phyloP scores from a whole-genome alignment of 1,140 invertebrate species.

The Eulimnadia texana region DNA sequence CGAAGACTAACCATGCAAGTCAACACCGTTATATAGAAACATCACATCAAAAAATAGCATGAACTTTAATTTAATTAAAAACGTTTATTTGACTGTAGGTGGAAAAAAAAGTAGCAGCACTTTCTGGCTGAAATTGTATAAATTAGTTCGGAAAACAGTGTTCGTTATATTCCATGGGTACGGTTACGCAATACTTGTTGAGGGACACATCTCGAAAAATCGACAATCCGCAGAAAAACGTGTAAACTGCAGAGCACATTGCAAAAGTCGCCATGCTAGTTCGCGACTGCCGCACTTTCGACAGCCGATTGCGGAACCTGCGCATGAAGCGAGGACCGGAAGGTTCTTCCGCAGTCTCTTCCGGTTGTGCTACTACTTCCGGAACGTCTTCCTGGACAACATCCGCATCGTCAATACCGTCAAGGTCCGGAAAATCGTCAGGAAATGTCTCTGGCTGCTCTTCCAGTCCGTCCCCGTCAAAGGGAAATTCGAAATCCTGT shows the following conservation, averaged over 20 bases:
- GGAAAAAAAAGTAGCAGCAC: too few relatives aligned
- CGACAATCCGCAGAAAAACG: not conserved
- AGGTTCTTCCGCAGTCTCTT: not conserved
- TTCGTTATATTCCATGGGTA: not conserved
- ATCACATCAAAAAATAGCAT: too few relatives aligned
- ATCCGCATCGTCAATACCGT: not conserved
- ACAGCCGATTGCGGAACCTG: not conserved
- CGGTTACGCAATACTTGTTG: not conserved
- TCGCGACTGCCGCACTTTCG: not conserved
- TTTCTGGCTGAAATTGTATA: not conserved
- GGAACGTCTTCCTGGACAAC: not conserved
- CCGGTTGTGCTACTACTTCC: not conserved
- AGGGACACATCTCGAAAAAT: not conserved
- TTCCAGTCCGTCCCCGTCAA: not conserved
- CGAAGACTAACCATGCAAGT: too few relatives aligned
- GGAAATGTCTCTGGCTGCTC: not conserved
- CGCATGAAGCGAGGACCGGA: not conserved
- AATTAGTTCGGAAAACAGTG: not conserved
- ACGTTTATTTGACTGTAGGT: too few relatives aligned
- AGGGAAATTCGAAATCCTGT: not conserved
- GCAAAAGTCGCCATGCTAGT: not conserved
- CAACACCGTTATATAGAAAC: too few relatives aligned
- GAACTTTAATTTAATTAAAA: too few relatives aligned
- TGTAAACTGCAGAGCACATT: not conserved
- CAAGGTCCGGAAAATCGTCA: not conserved